Base-by-base conservation (phyloP, 2,797 vertebrate species). In the Gadopsis bispinosus region DNA sequence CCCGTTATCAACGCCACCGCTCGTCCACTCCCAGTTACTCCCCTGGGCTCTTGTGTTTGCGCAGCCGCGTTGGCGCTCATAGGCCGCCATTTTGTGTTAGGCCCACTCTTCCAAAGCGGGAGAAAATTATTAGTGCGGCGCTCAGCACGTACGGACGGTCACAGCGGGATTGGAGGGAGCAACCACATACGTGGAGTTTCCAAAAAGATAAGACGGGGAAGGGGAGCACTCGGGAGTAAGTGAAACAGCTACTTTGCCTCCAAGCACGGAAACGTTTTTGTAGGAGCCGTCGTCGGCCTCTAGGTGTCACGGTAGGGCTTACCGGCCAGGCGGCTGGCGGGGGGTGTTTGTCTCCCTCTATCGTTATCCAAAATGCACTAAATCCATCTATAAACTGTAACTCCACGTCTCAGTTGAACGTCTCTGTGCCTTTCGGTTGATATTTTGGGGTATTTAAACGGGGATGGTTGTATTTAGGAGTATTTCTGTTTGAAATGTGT, bases 341-440 rank as follows among this genome's bases (percentile, higher is more conserved):
- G 96, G 97, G 97, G 97, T 98, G 97, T 98, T 98, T 98, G 97
- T 98, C 97, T 99, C 97, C 97, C 97, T 98, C 97, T 98, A 97
- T 97, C 97, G 97, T 98, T 96, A 91, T 96, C 93, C 93, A 96
- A 95, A 95, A 95, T 94, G 92, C 93, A 95, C 93, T 92, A 95
- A 95, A 96, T 95, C 90, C 71, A 87, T 92, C 91, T 94, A 94
- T 95, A 95, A 96, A 93, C 89, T 90, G 83, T 83, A 92, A 92
- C 91, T 95, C 94, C 83, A 79, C 75, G 93, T 89, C 73, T 83
- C 82, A 73, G 88, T 88, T 80, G 66, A 81, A 56, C 48, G 67
- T 89, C 89, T 91, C 78, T 59, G 62, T 81, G 79, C 17, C 75
- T 83, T 86, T 54, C 1, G 81, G 77, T 51, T 48, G 35, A 64